phyloP scores from a whole-genome alignment of 2,797 vertebrate genomes.

The Esox lucius region DNA sequence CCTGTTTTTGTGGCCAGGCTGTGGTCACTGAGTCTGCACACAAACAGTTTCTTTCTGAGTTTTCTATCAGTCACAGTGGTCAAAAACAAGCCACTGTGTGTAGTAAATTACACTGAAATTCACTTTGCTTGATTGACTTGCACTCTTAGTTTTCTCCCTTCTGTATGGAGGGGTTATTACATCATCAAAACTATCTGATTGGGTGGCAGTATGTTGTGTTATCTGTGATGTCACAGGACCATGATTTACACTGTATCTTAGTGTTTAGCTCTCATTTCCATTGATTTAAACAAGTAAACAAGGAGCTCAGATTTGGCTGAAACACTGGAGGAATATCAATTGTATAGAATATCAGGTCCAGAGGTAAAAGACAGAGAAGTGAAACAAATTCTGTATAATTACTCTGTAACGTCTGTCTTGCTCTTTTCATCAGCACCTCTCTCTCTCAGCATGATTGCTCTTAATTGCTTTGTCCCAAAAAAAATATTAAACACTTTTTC shows the following conservation, averaged over 20 bases:
- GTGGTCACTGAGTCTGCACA: no score
- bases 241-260: no score
- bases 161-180: neutral
- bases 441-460: constrained; percentile 15
- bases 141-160: neutral
- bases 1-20: no score
- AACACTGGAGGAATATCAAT: neutral
- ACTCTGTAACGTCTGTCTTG: neutral
- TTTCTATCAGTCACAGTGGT: no score
- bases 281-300: neutral
- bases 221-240: no score
- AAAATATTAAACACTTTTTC: constrained; percentile 31
- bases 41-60: no score
- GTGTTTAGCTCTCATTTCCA: neutral
- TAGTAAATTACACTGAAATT: no score
- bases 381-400: neutral
- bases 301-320: neutral
- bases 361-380: neutral
- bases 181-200: neutral
- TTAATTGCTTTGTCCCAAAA: constrained; percentile 36
- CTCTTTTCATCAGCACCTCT: neutral
- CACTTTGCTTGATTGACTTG: no score
- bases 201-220: no score
- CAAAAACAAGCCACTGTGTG: no score
- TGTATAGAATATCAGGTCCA: neutral